Evolutionary conservation across 2,888 invertebrate species (phyloP), one percentile per base, ranked within the genome.

Genomic region (Xylota sylvarum): DNA sequence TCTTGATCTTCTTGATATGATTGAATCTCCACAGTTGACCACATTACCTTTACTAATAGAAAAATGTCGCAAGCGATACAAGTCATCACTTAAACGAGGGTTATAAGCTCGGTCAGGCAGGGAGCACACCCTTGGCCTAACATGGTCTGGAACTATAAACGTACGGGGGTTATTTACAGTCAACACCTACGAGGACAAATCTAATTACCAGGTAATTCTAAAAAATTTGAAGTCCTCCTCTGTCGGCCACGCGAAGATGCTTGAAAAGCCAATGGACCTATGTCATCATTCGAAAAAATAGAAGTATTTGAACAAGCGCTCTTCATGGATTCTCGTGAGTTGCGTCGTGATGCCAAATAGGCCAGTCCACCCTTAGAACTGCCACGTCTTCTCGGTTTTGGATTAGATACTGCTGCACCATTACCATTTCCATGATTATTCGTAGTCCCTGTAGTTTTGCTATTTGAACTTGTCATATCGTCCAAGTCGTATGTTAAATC

Each of bases 11-110:
- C 97, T 93, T 88, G 97, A 97, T 91, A 97, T 97, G 89, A 97
- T 97, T 74, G 97, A 97, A 93, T 97, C 97, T 0, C 97, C 97
- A 89, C 97, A 97, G 93, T 97, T 97, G 88, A 97, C 96, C 35
- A 97, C 96, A 14, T 96, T 95, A 0, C 97, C 97, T 92, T 97
- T 97, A 90, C 96, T 96, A 91, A 97, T 97, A 91, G 96, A 97
- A 93, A 97, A 97, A 79, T 96, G 97, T 1, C 97, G 93, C 81
- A 97, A 94, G 35, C 97, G 94, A 93, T 97, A 97, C 76, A 97
- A 94, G 93, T 97, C 97, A 90, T 97, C 97, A 55, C 96, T 96
- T 14, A 95, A 94, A 1, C 97, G 94, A 14, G 97, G 97, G 93
- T 97, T 97, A 94, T 97, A 97, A 0, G 97, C 96, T 90, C 97